phyloP scores from a whole-genome alignment of 2,888 invertebrate genomes.

The Polymixis flavicincta region DNA sequence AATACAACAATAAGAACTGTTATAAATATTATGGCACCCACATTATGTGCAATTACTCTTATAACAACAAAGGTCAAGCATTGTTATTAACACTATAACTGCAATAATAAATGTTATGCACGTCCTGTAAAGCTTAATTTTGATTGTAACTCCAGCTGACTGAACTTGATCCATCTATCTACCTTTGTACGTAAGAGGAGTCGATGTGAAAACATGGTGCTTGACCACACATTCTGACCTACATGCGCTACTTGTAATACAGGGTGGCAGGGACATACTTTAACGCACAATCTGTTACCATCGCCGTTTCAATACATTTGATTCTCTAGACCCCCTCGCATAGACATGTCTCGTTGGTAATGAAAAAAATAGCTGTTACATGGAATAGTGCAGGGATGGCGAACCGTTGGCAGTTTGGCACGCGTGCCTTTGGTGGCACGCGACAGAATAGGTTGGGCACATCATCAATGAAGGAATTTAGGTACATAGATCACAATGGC shows the following conservation, averaged over 20 bases:
- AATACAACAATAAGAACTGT: constrained; percentile 31
- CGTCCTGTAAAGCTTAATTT: background rate
- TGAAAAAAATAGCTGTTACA: too few species aligned
- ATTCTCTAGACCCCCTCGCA: too few species aligned
- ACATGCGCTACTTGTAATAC: constrained; percentile 7
- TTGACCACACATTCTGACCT: constrained; percentile 32
- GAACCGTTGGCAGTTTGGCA: too few species aligned
- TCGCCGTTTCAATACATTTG: too few species aligned
- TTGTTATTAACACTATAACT: constrained; percentile 4
- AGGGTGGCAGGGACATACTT: too few species aligned
- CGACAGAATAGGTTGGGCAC: too few species aligned
- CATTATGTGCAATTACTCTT: constrained; percentile 22
- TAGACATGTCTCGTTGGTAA: too few species aligned
- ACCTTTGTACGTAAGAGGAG: constrained; percentile 36
- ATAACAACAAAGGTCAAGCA: constrained; percentile 40
- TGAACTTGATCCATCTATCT: constrained; percentile 29
- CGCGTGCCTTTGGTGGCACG: too few species aligned
- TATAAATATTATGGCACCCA: constrained; percentile 54
- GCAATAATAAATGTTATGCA: constrained; percentile 1
- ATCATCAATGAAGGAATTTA: too few species aligned
- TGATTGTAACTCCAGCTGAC: background rate
- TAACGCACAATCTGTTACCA: too few species aligned
- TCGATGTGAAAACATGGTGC: constrained; percentile 6
- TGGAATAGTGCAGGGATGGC: too few species aligned
- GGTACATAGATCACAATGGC: too few species aligned